Evolutionary conservation across 53 echinoderm and acorn worm genomes (phyloP).

Genomic region (Paelopatides confundens): DNA sequence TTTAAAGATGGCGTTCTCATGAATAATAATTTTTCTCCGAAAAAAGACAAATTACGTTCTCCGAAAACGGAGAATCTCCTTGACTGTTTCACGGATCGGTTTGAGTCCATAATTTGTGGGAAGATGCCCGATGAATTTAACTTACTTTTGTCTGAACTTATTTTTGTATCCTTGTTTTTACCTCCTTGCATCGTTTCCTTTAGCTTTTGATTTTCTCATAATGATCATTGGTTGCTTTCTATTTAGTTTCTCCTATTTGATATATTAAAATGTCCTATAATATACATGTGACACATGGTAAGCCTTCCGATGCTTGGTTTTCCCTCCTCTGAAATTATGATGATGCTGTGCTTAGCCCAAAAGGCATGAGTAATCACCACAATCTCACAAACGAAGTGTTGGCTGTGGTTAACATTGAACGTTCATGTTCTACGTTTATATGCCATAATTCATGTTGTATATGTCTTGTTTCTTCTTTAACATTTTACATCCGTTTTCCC

Average conservation of each 20-base stretch:
- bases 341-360: constrained; percentile 56
- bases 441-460: constrained; percentile 75
- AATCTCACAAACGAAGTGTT: constrained; percentile 57
- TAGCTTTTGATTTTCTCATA: not conserved
- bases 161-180: constrained; percentile 16
- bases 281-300: constrained; percentile 35
- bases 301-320: constrained; percentile 50
- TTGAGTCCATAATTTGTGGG: constrained; percentile 21
- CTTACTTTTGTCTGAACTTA: not conserved
- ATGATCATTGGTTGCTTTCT: constrained; percentile 15
- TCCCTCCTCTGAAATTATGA: constrained; percentile 61
- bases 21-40: too few species aligned
- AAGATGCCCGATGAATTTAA: constrained; percentile 11
- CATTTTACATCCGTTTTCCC: too few species aligned
- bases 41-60: too few species aligned
- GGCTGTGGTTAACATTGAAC: constrained; percentile 54
- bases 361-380: constrained; percentile 50
- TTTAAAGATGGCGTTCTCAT: too few species aligned
- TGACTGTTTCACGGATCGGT: too few species aligned
- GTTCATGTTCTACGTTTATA: constrained; percentile 45
- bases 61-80: too few species aligned
- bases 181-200: constrained; percentile 10
- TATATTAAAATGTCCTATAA: constrained; percentile 58
- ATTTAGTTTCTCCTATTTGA: constrained; percentile 28
- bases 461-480: too few species aligned